Evolutionary conservation across 2,888 invertebrate species (phyloP).

Genomic region (Chymomyza fuscimana): DNA sequence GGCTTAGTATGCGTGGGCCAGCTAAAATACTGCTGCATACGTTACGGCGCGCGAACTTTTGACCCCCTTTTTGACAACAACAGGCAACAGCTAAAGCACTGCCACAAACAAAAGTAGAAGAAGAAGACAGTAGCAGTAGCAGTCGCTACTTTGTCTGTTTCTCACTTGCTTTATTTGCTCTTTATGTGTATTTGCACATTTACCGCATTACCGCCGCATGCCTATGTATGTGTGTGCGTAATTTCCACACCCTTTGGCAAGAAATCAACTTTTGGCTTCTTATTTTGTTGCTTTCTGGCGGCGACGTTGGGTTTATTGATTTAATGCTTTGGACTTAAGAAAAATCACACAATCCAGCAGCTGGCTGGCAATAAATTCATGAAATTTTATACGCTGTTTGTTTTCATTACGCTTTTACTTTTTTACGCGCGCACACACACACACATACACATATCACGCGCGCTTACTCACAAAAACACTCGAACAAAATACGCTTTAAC

Average conservation of each 20-base stretch:
- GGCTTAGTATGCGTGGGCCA: neutral
- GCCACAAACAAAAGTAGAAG: constrained; percentile 10
- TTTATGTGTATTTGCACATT: constrained; percentile 22
- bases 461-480: neutral
- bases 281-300: constrained; percentile 13
- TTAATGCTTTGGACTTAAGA: constrained; percentile 10
- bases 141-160: constrained; percentile 1
- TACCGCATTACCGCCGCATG: constrained; percentile 22
- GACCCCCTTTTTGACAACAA: constrained; percentile 72
- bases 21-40: neutral
- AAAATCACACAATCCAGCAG: constrained; percentile 14
- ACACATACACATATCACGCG: constrained; percentile 4
- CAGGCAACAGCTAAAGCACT: neutral
- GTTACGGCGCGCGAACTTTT: constrained; percentile 72
- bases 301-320: constrained; percentile 2
- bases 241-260: constrained; percentile 15
- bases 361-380: constrained; percentile 13
- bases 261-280: constrained; percentile 20
- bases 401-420: constrained; percentile 33
- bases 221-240: constrained; percentile 1
- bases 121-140: neutral
- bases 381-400: constrained; percentile 26
- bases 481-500: neutral
- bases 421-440: constrained; percentile 39
- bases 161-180: constrained; percentile 5